Evolutionary conservation across 1,140 invertebrate species (phyloP).

Genomic region (Metaphire vulgaris): DNA sequence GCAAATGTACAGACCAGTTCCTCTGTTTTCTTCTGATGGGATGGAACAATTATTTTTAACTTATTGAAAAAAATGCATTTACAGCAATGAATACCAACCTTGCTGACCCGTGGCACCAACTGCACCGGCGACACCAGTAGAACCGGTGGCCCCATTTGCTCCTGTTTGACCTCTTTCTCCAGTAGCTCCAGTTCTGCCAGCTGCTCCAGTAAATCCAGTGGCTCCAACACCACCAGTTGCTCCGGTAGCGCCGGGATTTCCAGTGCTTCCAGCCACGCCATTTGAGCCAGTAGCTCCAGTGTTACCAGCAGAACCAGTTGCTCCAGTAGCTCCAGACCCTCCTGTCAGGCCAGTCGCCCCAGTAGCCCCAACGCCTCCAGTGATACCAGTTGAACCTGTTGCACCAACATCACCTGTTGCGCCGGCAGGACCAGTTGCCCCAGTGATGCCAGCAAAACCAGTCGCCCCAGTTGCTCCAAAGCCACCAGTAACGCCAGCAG

Average conservation of each 20-base stretch:
- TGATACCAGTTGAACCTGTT: neutral
- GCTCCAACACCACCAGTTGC: neutral
- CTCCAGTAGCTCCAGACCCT: neutral
- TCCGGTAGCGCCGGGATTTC: neutral
- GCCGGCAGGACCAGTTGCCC: neutral
- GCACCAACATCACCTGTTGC: neutral
- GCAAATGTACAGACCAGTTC: too few relatives aligned
- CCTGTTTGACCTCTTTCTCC: neutral
- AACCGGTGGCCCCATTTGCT: neutral
- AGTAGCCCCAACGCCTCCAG: neutral
- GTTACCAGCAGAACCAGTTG: neutral
- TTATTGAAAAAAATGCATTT: neutral
- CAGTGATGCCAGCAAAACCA: neutral
- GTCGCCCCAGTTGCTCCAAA: neutral
- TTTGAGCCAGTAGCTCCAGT: neutral
- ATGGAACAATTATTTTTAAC: too few relatives aligned
- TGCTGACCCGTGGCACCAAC: constrained; percentile 11
- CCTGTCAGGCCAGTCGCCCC: constrained; percentile 11
- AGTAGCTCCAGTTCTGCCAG: neutral
- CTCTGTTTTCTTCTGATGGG: too few relatives aligned
- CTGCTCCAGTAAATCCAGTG: neutral
- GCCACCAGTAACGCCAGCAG: neutral
- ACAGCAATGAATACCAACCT: constrained; percentile 9
- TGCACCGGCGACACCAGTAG: constrained; percentile 1
- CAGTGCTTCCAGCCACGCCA: neutral